A percentile compares a stretch with the other conserved stretches of the same genome.
phyloP scores from a whole-genome alignment of 2,797 vertebrate species.

The Novumbra hubbsi region DNA sequence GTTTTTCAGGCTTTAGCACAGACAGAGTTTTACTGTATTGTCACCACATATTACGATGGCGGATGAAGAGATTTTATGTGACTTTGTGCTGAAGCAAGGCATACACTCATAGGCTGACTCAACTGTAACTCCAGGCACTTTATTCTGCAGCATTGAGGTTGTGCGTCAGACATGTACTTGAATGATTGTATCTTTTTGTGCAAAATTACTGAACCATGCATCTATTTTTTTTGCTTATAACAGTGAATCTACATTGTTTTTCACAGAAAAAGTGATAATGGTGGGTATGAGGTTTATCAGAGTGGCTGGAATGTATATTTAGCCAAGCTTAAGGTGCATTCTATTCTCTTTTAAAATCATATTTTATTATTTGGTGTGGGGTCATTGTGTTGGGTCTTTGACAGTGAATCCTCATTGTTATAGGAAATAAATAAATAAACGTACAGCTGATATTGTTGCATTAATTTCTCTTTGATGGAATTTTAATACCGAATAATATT shows the following conservation, averaged over 20 bases:
- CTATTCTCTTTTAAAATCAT: neutral
- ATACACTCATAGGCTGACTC: slow-evolving; percentile 27
- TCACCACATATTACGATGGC: slow-evolving; percentile 14
- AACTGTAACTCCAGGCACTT: slow-evolving; percentile 16
- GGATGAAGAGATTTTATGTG: slow-evolving; percentile 15
- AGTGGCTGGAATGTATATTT: neutral
- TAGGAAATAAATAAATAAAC: no score
- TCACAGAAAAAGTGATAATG: neutral
- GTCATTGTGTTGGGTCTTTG: no score
- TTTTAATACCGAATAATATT: no score
- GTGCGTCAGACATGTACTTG: neutral
- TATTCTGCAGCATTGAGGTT: neutral
- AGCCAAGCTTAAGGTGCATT: neutral
- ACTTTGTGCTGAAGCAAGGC: slow-evolving; percentile 30
- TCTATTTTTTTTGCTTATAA: neutral
- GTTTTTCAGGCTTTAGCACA: slow-evolving; percentile 19
- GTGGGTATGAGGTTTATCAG: neutral
- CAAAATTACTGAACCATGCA: neutral
- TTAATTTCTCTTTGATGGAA: no score
- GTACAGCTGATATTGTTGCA: no score
- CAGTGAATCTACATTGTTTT: neutral
- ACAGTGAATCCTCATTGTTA: no score
- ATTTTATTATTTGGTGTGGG: neutral
- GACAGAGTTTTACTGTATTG: slow-evolving; percentile 21
- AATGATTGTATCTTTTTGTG: neutral